Conservation (phyloP, 2,888 invertebrate genomes). For the Blera fallax region DNA sequence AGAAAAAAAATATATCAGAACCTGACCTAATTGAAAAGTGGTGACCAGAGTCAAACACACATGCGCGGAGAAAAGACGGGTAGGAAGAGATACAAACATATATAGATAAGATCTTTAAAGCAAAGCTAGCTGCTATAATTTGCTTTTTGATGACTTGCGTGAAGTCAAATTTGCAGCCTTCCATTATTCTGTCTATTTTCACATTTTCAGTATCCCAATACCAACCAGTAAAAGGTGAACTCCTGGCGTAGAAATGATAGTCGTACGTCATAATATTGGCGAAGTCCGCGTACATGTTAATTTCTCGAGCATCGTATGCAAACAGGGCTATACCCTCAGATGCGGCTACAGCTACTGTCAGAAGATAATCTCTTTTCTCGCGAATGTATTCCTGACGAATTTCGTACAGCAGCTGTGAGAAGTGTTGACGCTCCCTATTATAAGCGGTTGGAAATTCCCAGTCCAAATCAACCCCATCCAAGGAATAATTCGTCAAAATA, state of each 20-base stretch:
- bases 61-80: too few relatives aligned
- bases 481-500: conserved; percentile 77
- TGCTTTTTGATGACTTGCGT: too few relatives aligned
- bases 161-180: too few relatives aligned
- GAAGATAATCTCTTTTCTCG: conserved; percentile 84
- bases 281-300: conserved; percentile 92
- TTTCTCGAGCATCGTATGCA: conserved; percentile 89
- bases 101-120: too few relatives aligned
- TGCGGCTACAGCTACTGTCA: conserved; percentile 91
- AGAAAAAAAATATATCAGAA: too few relatives aligned
- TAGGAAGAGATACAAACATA: too few relatives aligned
- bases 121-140: too few relatives aligned
- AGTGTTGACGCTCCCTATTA: conserved; percentile 86
- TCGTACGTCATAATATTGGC: conserved; percentile 96
- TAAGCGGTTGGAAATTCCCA: conserved; percentile 93
- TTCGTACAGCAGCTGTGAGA: conserved; percentile 88
- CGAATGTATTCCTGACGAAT: conserved; percentile 86
- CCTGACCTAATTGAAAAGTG: too few relatives aligned
- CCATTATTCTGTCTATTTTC: too few relatives aligned
- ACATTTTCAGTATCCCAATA: neutral
- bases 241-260: conserved; percentile 89
- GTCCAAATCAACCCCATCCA: conserved; percentile 85
- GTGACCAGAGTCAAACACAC: too few relatives aligned
- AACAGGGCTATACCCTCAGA: conserved; percentile 88
- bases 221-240: conserved; percentile 89